Base-by-base conservation (phyloP, 2,888 invertebrate species). In the Acleris emargana region DNA sequence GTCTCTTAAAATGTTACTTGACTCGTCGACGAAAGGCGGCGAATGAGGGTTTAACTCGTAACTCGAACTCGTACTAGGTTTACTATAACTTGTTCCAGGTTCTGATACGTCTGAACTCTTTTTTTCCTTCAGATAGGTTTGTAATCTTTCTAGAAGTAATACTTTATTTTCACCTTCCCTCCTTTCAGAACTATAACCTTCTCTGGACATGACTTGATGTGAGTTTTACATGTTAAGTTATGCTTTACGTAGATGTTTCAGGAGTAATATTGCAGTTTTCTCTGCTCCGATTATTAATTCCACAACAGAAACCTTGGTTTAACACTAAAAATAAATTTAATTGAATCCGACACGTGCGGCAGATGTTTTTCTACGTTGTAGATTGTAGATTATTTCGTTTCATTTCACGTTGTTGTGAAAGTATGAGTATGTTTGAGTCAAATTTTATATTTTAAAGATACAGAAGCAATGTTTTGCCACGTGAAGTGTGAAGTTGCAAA, bases 141-240 rank as follows among this genome's bases (percentile, higher is more conserved):
- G 93, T 67, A 93, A 81, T 81, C 86, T 87, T 72, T 93, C 93
- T 68, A 93, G 78, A 62, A 93, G 93, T 25, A 61, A 61, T 22
- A 88, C 86, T 87, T 93, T 93, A 73, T 82, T 92, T 72, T 93
- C 92, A 69, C 86, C 82, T 80, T 92, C 92, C 83, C 88, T 93
- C 75, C 88, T 89, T 73, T 91, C 91, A 67, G 86, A 79, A 81
- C 79, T 86, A 88, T 91, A 91, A 89, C 91, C 91, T 87, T 92
- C 92, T 84, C 87, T 91, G 76, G 92, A 90, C 92, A 92, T 92
- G 62, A 81, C 86, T 84, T 72, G 68, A 50, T 62, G 45, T 61
- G 67, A 72, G 74, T 62, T 22, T 81, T 72, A 83, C 81, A 82
- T 80, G 52, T 67, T 80, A 66, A 43, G 28, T 32, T 17, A 42